These are phyloP conservation scores for Parapristionchus giblindavisi DNA, from an alignment of 2,888 invertebrate species.

Conservation along the genomic window DNA sequence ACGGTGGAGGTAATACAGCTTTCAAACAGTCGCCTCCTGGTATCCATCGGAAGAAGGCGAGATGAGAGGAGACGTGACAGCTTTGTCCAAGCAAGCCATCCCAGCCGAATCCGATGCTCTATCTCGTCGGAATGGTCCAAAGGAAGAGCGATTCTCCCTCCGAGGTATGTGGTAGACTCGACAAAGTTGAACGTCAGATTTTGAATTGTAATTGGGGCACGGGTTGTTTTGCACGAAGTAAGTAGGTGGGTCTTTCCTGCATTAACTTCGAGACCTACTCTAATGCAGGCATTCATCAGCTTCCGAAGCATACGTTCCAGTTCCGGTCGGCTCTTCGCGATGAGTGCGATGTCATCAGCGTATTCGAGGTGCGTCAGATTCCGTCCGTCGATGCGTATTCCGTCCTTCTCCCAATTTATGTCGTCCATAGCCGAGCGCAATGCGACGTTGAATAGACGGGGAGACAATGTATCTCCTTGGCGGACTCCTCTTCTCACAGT, in stretches of 20 bases:
- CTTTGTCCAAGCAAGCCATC: conserved; percentile 2
- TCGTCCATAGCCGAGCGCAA: too few species aligned
- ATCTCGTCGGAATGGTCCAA: background rate
- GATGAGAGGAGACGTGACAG: background rate
- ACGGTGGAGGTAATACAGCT: conserved; percentile 1
- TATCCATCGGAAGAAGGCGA: background rate
- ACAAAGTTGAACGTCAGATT: background rate
- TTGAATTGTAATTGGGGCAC: background rate
- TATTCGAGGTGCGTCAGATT: too few species aligned
- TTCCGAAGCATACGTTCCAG: too few species aligned
- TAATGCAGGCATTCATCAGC: too few species aligned
- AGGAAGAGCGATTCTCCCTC: background rate
- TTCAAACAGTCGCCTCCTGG: background rate
- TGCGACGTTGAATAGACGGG: too few species aligned
- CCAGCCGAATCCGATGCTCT: background rate
- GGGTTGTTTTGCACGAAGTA: too few species aligned
- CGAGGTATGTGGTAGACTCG: background rate
- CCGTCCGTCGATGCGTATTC: too few species aligned
- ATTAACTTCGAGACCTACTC: background rate
- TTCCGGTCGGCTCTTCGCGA: too few species aligned
- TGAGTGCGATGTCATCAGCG: too few species aligned
- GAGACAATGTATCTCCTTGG: too few species aligned
- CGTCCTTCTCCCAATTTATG: too few species aligned
- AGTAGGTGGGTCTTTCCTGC: background rate
- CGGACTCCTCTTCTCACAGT: too few species aligned